Evolutionary conservation across 1,140 invertebrate genomes (phyloP), one percentile per base, ranked within the genome.

Genomic region (Meloidogyne floridensis): DNA sequence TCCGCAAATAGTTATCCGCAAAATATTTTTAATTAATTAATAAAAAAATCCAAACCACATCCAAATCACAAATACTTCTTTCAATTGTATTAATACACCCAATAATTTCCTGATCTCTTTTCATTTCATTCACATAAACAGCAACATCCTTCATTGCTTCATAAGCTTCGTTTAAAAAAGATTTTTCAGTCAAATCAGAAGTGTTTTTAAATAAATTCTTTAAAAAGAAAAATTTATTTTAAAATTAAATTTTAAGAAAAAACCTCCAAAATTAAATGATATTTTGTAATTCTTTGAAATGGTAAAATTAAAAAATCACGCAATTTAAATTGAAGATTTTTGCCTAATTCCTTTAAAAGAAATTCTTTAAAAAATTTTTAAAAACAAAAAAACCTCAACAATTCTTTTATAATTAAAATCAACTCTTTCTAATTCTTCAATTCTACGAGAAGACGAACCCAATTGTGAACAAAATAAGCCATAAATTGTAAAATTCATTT

Each of bases 381-480:
- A n/a, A n/a, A n/a, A n/a, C n/a, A n/a, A n/a, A n/a, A n/a, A n/a
- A n/a, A 69, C 77, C 56, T 51, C n/a, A 15, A 79, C 20, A 20
- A 79, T 7, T 11, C 59, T 43, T 10, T 79, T 83, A 80, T 74
- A 71, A 53, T 83, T 80, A 81, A 93, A 93, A 84, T 92, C 93
- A 82, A 92, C 93, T 81, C 93, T 91, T 86, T 93, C 94, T 6
- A 94, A 84, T 84, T 95, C 94, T 86, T 95, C 94, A 51, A 97
- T 91, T 47, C 92, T 90, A 82, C 93, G 93, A 87, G 95, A 94
- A 51, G 95, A 95, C 54, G 91, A 91, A 0, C 95, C 94, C 42
- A 98, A 92, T 91, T 96, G 96, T 5, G 96, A 94, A 91, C 96
- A 98, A 90, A 97, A 98, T 87, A 95, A 94, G 11, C 95, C 96